These are phyloP conservation scores for Larimichthys polyactis DNA, from an alignment of 2,113 vertebrate genomes.

Conservation along the genomic window DNA sequence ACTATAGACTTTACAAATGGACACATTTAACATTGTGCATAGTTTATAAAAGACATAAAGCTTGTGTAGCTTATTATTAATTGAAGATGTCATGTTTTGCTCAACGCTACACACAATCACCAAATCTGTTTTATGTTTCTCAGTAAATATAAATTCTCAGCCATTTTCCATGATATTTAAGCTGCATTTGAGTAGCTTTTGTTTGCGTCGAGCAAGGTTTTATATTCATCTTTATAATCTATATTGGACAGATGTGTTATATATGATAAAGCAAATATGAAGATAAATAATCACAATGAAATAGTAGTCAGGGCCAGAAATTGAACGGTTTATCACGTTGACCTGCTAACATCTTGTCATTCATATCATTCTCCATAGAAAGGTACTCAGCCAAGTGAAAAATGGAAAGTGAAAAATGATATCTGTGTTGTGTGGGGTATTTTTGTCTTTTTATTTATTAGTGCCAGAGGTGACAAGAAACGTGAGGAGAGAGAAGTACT, in stretches of 20 bases:
- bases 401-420: too few relatives aligned
- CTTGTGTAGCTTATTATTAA: neutral
- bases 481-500: neutral
- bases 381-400: neutral
- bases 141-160: conserved; percentile 3
- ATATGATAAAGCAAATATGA: neutral
- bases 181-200: neutral
- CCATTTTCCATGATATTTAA: conserved; percentile 15
- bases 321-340: neutral
- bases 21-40: neutral
- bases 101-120: conserved; percentile 40
- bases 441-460: conserved; percentile 4
- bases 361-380: neutral
- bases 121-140: conserved; percentile 50
- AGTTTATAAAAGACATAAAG: neutral
- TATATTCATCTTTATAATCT: neutral
- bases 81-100: neutral
- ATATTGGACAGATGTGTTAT: neutral
- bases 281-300: neutral
- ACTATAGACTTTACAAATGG: neutral
- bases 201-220: neutral
- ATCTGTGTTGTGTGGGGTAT: neutral
- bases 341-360: neutral
- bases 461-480: conserved; percentile 26
- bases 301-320: neutral